These are phyloP conservation scores for Psococerastis gibbosa DNA, from an alignment of 2,888 invertebrate genomes.

Conservation along the genomic window DNA sequence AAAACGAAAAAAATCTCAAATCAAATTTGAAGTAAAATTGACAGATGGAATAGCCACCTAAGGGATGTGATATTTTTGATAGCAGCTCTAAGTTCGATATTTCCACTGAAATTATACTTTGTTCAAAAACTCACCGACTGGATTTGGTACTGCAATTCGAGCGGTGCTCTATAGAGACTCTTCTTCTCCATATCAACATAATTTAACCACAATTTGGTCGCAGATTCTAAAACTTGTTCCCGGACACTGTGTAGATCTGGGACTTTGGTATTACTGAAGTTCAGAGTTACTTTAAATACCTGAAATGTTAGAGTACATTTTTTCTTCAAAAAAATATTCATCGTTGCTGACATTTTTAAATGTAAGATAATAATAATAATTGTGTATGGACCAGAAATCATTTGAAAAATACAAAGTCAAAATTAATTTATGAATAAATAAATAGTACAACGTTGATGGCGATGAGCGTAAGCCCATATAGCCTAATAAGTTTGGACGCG, in stretches of 20 bases:
- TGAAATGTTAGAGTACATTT: constrained; percentile 12
- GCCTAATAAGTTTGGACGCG: too few species aligned
- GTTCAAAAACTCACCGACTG: constrained; percentile 41
- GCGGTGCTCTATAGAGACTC: constrained; percentile 60
- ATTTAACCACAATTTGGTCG: constrained; percentile 73
- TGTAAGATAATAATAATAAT: too few species aligned
- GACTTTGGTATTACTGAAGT: constrained; percentile 31
- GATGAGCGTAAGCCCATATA: too few species aligned
- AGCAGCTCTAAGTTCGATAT: background rate
- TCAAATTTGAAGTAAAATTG: too few species aligned
- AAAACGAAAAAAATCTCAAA: too few species aligned
- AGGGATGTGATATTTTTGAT: too few species aligned
- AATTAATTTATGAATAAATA: too few species aligned
- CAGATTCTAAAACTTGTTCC: constrained; percentile 69
- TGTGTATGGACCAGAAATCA: too few species aligned
- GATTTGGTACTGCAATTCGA: constrained; percentile 89
- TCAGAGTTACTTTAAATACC: constrained; percentile 31
- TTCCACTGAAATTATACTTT: background rate
- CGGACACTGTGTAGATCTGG: constrained; percentile 63
- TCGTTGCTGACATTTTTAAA: too few species aligned
- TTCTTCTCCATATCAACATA: constrained; percentile 83
- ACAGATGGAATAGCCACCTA: too few species aligned
- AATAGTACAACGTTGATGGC: too few species aligned
- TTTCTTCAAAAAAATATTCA: background rate
- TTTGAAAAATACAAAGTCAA: too few species aligned